Base-by-base conservation (phyloP, 2,888 invertebrate genomes). In the Torymus tubicola region DNA sequence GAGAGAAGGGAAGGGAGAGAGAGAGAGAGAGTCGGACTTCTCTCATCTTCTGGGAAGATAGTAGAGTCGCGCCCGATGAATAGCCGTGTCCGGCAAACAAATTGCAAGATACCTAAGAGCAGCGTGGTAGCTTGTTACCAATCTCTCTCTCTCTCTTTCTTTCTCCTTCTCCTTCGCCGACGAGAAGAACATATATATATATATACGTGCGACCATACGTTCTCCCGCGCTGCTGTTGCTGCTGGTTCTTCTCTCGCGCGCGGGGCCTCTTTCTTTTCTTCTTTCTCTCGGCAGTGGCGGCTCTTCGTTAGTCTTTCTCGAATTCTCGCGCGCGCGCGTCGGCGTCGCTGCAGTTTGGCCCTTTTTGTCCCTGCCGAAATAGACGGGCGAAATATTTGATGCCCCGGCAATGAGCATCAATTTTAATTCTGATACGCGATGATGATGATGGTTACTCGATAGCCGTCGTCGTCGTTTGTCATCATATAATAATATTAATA, bases 61-160 rank as follows among this genome's bases (percentile, higher is more conserved):
- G 88, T 87, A 88, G 88, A 89, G 87, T 87, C 86, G 85, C 87
- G 88, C 87, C 88, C 78, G 89, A 90, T 88, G 90, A 89, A 90
- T 90, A 89, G 89, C 88, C 88, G 87, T 89, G 89, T 88, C 89
- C 85, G 87, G 88, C 88, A 90, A 90, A 90, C 90, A 90, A 90
- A 90, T 90, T 90, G 90, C 90, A 81, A 87, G 89, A 89, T 89
- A 89, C 86, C 86, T 87, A 86, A 71, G 80, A 80, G 85, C 85
- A 83, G 87, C 86, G 85, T 87, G 89, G 88, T 89, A 89, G 87
- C 87, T 87, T 85, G 86, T 88, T 86, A 86, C 86, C 84, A 77
- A 83, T 84, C 81, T 81, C 83, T 69, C 74, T 73, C 81, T 77
- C 74, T 82, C 82, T 81, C 13, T 24, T 31, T 14, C 31, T 21